Base-by-base conservation (phyloP, 1,140 invertebrate genomes). In the Aphis gossypii region DNA sequence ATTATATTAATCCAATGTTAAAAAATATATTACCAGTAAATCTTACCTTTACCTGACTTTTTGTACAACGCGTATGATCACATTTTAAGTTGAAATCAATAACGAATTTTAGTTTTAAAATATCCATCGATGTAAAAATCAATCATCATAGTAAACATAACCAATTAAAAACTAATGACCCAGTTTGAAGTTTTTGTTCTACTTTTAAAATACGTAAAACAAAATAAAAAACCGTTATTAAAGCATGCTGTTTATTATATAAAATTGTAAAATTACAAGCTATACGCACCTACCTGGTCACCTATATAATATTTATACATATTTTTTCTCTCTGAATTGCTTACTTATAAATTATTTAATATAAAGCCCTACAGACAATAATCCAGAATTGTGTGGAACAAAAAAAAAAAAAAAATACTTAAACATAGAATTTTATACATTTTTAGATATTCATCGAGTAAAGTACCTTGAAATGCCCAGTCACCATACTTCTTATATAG, bases 331-430 rank as follows among this genome's bases (percentile, higher is more conserved):
- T 38, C 21, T 83, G 35, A 83, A 41, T 83, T 35, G 18, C 76
- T 82, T 41, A 41, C 82, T 38, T 83, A 83, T 83, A 83, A 83
- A 83, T 83, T 23, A 83, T 83, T 83, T 83, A 83, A 83, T 83
- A 83, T 83, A 38, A 83, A 41, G n/a, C 38, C 82, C n/a, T 83
- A 83, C 21, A 83, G 38, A 83, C 82, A 83, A 83, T 83, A 83
- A 41, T 38, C 82, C n/a, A 83, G 38, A 35, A 83, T 38, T 41
- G 38, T 41, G 18, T 41, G 21, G 82, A 83, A 35, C 20, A 83
- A 82, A 18, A 82, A 82, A 83, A 83, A 35, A 83, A 83, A 83
- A 83, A 83, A 68, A 25, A 60, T 76, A 83, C 82, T 83, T 83
- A 21, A 83, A 83, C n/a, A 23, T 20, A 7, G 20, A 83, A 41